Base-by-base conservation (phyloP, 1,140 invertebrate species). In the Akabosia matsudoensis region DNA sequence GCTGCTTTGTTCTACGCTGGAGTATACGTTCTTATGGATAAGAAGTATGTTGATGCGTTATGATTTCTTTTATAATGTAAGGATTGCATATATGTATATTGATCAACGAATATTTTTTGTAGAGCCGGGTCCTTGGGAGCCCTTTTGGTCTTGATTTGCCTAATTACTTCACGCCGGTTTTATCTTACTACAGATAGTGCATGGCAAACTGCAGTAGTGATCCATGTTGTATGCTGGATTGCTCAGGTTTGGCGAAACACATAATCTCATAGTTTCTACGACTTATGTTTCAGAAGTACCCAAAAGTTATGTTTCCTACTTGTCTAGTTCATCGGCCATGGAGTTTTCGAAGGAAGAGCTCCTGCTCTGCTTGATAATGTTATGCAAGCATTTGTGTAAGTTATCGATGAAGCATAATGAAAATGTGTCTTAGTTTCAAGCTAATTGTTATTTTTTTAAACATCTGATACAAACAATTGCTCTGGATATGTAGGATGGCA, bases 281-380 rank as follows among this genome's bases (percentile, higher is more conserved):
- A 18, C 18, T 45, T 10, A 45, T 45, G 37, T 10, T 18, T 45
- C 7, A 45, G 18, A 10, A 10, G 37, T 70, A 14, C 67, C 10
- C 56, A 1, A 37, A 73, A 78, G n/a, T n/a, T n/a, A n/a, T n/a
- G n/a, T n/a, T n/a, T n/a, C n/a, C n/a, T n/a, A n/a, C n/a, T n/a
- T n/a, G n/a, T n/a, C 7, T 67, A 82, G 78, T 82, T 82, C 73
- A 16, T 82, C 37, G 82, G 82, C 13, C 82, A 82, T 75, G 82
- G 82, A 51, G 72, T 73, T 0, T 82, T 82, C 71, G 82, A 82
- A 79, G 80, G 79, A n/a, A 61, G 82, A n/a, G 79, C 80, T 31
- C 81, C 82, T 30, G 82, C 82, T 4, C 74, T 82, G 0, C 51
- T 82, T 1, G 82, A 82, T 64, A 82, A 78, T 70, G 31, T 80